phyloP scores from a whole-genome alignment of 2,888 invertebrate species.

The Lochmaea capreae region DNA sequence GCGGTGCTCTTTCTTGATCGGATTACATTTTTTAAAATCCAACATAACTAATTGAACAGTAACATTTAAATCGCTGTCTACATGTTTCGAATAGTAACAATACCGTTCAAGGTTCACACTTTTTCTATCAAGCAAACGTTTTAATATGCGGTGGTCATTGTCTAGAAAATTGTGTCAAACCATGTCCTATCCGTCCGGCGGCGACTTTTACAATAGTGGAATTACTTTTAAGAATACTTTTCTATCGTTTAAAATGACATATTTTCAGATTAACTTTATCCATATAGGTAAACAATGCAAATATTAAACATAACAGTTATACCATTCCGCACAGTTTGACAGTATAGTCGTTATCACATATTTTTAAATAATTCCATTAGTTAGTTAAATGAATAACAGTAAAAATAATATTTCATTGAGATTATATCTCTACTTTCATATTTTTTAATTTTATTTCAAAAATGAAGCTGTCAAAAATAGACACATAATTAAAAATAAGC shows the following conservation, averaged over 20 bases:
- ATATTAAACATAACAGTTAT: neutral
- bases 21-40: too few species aligned
- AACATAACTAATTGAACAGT: neutral
- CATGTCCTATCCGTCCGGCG: slow-evolving; percentile 26
- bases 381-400: neutral
- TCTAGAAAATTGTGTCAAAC: slow-evolving; percentile 22
- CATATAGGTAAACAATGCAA: neutral
- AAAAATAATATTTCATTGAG: neutral
- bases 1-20: too few species aligned
- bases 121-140: slow-evolving; percentile 15
- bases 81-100: slow-evolving; percentile 16
- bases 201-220: slow-evolving; percentile 13
- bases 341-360: neutral
- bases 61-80: neutral
- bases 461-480: too few species aligned
- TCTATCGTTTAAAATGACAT: neutral
- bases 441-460: too few species aligned
- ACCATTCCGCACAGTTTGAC: neutral
- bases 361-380: neutral
- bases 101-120: slow-evolving; percentile 19
- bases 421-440: too few species aligned
- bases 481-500: too few species aligned
- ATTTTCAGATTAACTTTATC: neutral
- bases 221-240: neutral
- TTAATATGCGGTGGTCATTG: slow-evolving; percentile 17